These are phyloP conservation scores for Prinia subflava DNA, from an alignment of 2,113 vertebrate species.

Conservation along the genomic window DNA sequence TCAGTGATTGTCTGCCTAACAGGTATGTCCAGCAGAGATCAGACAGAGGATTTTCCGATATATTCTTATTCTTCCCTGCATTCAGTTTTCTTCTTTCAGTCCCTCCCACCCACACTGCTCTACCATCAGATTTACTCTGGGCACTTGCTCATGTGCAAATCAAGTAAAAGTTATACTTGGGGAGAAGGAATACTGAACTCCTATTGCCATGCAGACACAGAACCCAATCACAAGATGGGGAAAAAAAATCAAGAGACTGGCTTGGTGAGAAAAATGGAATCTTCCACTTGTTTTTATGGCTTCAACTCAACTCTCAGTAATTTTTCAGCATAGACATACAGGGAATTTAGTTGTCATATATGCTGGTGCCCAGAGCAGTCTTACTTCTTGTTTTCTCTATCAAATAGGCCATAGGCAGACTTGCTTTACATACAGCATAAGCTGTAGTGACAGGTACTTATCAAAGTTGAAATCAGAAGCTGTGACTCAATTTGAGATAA, in stretches of 20 bases:
- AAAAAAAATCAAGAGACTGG: background rate
- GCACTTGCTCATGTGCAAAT: background rate
- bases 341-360: background rate
- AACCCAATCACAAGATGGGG: background rate
- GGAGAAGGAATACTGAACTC: slow-evolving; percentile 13
- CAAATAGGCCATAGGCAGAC: background rate
- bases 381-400: background rate
- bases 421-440: background rate
- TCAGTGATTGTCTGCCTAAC: background rate
- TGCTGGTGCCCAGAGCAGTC: background rate
- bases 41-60: background rate
- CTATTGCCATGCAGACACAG: background rate
- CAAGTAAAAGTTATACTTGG: background rate
- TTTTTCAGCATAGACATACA: background rate
- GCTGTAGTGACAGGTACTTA: background rate
- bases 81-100: background rate
- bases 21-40: background rate
- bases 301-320: background rate
- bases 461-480: background rate
- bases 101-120: background rate
- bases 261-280: background rate
- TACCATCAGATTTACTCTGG: background rate
- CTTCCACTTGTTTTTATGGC: background rate
- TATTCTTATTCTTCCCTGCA: background rate
- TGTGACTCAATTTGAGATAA: background rate